Evolutionary conservation across 2,113 vertebrate genomes (phyloP).

Genomic region (Gnathonemus echidnorhynchus): DNA sequence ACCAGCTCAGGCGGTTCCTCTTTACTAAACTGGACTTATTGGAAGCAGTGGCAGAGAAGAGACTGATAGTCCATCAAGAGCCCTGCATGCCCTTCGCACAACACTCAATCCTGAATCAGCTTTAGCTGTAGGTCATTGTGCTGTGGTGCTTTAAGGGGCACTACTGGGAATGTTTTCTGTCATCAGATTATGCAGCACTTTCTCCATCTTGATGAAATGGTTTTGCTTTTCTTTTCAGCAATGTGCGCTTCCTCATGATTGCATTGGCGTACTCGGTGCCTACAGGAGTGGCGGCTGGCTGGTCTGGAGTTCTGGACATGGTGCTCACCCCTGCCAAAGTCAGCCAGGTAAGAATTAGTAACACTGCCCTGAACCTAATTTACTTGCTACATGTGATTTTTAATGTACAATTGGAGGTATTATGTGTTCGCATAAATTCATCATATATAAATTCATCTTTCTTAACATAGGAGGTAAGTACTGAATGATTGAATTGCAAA

Average conservation of each 20-base stretch:
- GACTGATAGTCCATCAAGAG: neutral
- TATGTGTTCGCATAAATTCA: neutral
- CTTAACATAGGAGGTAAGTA: neutral
- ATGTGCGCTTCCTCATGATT: constrained; percentile 91
- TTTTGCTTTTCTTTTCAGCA: constrained; percentile 58
- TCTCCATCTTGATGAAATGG: neutral
- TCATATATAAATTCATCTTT: neutral
- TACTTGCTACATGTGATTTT: neutral
- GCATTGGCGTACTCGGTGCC: constrained; percentile 90
- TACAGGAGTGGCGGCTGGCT: constrained; percentile 86
- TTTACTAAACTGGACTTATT: neutral
- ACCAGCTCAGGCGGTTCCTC: neutral
- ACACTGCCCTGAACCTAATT: neutral
- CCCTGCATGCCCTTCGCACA: neutral
- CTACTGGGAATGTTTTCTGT: neutral
- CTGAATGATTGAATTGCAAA: neutral
- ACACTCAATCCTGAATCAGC: neutral
- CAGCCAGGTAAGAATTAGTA: constrained; percentile 72
- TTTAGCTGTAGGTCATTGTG: neutral
- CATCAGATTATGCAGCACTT: neutral
- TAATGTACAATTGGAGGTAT: neutral
- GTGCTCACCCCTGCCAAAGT: constrained; percentile 86
- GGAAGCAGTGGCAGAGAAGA: neutral
- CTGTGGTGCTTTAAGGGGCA: neutral
- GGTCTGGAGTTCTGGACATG: constrained; percentile 90